Evolutionary conservation across 2,888 invertebrate genomes (phyloP).

Genomic region (Lepidocyrtinus sp.): DNA sequence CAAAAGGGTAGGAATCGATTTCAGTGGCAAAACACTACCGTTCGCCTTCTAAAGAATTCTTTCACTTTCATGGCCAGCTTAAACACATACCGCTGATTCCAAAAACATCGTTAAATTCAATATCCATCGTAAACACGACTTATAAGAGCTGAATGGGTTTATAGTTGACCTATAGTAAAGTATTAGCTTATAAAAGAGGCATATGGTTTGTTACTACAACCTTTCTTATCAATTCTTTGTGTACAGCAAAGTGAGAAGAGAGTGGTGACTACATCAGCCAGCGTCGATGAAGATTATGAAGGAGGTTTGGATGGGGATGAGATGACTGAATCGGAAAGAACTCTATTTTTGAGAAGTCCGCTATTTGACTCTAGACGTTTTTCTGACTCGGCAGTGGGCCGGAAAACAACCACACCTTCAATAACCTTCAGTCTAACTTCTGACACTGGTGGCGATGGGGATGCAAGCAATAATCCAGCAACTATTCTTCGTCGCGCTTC

Average conservation of each 20-base stretch:
- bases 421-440: constrained; percentile 61
- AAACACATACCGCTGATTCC: too few relatives aligned
- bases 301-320: constrained; percentile 52
- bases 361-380: constrained; percentile 63
- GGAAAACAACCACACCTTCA: constrained; percentile 56
- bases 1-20: constrained; percentile 1
- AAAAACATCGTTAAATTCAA: constrained; percentile 18
- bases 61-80: constrained; percentile 14
- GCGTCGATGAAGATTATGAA: constrained; percentile 24
- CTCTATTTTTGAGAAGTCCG: constrained; percentile 51
- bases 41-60: constrained; percentile 4
- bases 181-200: constrained; percentile 9
- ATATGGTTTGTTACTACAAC: not conserved
- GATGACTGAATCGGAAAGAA: constrained; percentile 52
- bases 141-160: too few relatives aligned
- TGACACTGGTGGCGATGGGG: constrained; percentile 51
- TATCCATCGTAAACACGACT: not conserved
- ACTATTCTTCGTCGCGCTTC: constrained; percentile 33
- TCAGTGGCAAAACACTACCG: constrained; percentile 3
- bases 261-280: constrained; percentile 4
- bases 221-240: constrained; percentile 2
- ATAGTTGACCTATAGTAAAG: not conserved
- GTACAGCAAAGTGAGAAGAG: too few relatives aligned
- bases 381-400: constrained; percentile 66
- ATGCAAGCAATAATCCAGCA: constrained; percentile 62